Base-by-base conservation (phyloP, 2,113 vertebrate species). In the Scomber colias region DNA sequence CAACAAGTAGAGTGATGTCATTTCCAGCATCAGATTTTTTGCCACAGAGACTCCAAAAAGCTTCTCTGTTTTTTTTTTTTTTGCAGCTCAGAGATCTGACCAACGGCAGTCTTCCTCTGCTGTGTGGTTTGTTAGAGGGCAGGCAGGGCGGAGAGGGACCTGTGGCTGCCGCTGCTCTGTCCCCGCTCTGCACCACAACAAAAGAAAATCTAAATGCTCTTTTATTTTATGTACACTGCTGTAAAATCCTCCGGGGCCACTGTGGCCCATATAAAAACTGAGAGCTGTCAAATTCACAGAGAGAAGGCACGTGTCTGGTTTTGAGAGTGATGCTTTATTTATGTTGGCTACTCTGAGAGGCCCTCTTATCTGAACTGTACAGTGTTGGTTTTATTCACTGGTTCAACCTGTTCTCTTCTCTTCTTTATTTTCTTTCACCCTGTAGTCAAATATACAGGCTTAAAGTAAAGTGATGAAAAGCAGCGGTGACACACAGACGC, bases 191-290 rank as follows among this genome's bases (percentile, higher is more conserved):
- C 83, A 70, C 71, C 85, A 68, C 85, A 90, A 88, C 91, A 90
- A 90, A 90, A 92, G 85, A 83, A 88, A 89, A 90, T 90, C 87
- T 91, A 92, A 92, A 91, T 87, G 91, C 82, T 91, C 82, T 90
- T 89, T 89, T 90, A 91, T 91, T 91, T 92, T 81, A 90, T 90
- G 82, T 88, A 82, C 90, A 67, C 77, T 76, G 82, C 83, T 78
- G 88, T 90, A 82, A 91, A 89, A 86, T 88, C 88, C 89, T 91
- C 82, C 85, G 69, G 91, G 90, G 82, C 79, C 85, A 10, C 77
- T 49, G 82, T 84, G 88, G 87, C 89, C 89, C 87, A 86, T 48
- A 88, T 91, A 89, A 89, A 89, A 88, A 84, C 85, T 62, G 77
- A 90, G 87, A 71, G 83, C 85, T 91, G 90, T 91, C 91, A 87